A percentile compares a stretch with the other conserved stretches of the same genome.
Conservation (phyloP, 1,140 invertebrate species). For the Chlorops oryzae region DNA sequence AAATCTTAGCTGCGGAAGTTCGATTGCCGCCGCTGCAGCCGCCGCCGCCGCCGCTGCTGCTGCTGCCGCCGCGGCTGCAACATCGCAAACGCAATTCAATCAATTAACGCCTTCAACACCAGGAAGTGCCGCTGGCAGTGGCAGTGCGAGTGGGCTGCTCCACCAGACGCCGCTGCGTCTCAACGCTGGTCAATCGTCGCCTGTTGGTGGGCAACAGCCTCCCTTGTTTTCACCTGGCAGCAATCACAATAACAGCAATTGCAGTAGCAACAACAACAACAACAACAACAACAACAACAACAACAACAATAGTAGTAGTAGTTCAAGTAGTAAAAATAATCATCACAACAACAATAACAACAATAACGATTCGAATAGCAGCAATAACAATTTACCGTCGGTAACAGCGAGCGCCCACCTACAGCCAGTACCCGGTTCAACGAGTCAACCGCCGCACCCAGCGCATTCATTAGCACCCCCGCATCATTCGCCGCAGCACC, state of each 20-base stretch:
- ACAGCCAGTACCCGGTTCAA: conserved; percentile 21
- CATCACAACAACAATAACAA: conserved; percentile 4
- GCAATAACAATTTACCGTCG: conserved; percentile 17
- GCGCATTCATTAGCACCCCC: conserved; percentile 1
- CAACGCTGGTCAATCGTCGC: conserved; percentile 33
- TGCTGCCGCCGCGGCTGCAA: conserved; percentile 11
- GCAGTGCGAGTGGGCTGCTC: too few species aligned
- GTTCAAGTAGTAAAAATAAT: conserved; percentile 16
- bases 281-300: conserved; percentile 18
- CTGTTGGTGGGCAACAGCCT: conserved; percentile 19
- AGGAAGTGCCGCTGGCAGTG: too few species aligned
- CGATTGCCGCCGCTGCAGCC: conserved; percentile 1
- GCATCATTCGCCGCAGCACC: conserved; percentile 16
- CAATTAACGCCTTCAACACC: conserved; percentile 10
- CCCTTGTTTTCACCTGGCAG: conserved; percentile 22
- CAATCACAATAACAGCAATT: conserved; percentile 21
- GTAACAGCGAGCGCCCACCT: not conserved
- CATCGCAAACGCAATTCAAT: conserved; percentile 21
- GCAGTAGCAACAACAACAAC: conserved; percentile 8
- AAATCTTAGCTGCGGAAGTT: not conserved
- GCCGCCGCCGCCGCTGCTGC: conserved; percentile 6
- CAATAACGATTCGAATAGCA: conserved; percentile 5
- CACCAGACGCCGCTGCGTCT: conserved; percentile 7
- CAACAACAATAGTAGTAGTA: conserved; percentile 18
- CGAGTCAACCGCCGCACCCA: conserved; percentile 12